phyloP scores from a whole-genome alignment of 1,140 invertebrate species.

The Phenacoccus solenopsis region DNA sequence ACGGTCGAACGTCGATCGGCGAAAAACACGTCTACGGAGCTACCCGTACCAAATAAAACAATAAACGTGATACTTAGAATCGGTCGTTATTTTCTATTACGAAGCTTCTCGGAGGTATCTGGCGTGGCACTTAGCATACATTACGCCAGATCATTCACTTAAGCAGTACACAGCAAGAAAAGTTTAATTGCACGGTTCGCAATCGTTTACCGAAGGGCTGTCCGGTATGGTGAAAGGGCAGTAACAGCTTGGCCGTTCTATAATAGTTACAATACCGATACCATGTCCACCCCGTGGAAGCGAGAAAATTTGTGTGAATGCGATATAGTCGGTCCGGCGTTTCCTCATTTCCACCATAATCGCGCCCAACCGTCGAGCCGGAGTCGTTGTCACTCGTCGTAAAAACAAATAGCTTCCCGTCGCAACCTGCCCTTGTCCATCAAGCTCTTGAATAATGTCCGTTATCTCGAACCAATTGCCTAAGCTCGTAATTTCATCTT shows the following conservation, averaged over 20 bases:
- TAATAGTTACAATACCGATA: neutral
- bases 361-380: neutral
- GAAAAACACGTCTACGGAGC: neutral
- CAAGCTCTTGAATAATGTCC: neutral
- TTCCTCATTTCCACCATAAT: neutral
- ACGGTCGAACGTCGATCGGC: neutral
- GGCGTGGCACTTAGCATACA: constrained; percentile 12
- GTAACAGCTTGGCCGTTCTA: constrained; percentile 7
- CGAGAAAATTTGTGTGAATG: constrained; percentile 6
- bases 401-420: constrained; percentile 8
- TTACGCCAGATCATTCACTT: neutral
- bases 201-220: neutral
- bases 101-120: neutral
- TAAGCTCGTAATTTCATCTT: constrained; percentile 1
- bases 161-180: neutral
- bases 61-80: neutral
- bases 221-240: neutral
- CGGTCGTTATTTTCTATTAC: constrained; percentile 11
- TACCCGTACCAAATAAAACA: neutral
- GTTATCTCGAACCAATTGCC: neutral
- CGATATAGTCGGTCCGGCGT: neutral
- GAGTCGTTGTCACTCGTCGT: constrained; percentile 6
- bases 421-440: neutral
- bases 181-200: neutral
- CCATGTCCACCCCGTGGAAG: neutral